Evolutionary conservation across 2,797 vertebrate species (phyloP), one percentile per base, ranked within the genome.

Genomic region (Lindbergichthys nudifrons): DNA sequence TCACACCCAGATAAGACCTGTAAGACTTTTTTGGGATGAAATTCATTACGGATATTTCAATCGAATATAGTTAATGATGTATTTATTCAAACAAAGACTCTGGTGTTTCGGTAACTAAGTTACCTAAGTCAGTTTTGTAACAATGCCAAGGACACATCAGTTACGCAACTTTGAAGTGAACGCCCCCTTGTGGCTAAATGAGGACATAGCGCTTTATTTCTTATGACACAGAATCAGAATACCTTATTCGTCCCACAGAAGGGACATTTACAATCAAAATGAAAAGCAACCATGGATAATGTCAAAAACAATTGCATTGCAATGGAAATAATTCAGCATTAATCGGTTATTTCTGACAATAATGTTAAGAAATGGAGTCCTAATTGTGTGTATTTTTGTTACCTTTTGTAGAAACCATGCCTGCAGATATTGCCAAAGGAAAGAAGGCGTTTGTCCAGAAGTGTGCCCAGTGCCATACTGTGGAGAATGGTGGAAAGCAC

Each of bases 361-460:
- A 0, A 23, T 26, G n/a, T 23, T 42, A 59, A 42, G 39, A n/a
- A 15, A 42, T 19, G 13, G 14, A 59, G 15, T 42, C 0, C 5
- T 53, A 42, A 54, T 26, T 50, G 2, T 21, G 3, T 77, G 5
- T 61, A 2, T 66, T 3, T 36, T 41, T 30, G 41, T 41, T 12
- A 36, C 58, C 13, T 2, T 39, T 18, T 18, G 13, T 10, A 88
- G 77, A 73, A 65, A 93, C 75, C 66, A 96, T 95, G 95, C 72
- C 88, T 62, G 94, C 52, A 84, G 93, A 96, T 83, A 64, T 90
- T 64, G 82, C 88, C 10, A 95, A 96, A 81, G 94, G 95, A 66
- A 96, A 95, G 89, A 95, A 95, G 87, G 82, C 94, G 1, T 97
- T 96, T 69, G 88, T 95, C 82, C 94, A 96, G 77, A 96, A 97